Conservation (phyloP, 1,140 invertebrate genomes). For the Drosophila kanapiae region DNA sequence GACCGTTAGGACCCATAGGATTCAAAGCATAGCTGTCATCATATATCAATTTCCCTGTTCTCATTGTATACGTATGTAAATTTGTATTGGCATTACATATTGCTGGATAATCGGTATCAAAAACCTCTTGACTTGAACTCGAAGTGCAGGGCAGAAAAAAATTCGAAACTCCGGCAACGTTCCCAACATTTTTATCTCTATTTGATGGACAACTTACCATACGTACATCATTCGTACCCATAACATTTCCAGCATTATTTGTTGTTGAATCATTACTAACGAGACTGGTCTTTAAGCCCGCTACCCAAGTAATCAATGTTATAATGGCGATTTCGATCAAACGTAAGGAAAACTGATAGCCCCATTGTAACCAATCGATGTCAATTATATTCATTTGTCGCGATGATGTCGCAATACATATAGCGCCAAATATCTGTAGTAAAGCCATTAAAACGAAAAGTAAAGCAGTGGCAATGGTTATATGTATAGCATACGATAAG, state of each 20-base stretch:
- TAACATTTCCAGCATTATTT: conserved; percentile 30
- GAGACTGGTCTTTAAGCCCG: conserved; percentile 88
- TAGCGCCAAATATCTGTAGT: conserved; percentile 92
- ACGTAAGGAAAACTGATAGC: conserved; percentile 93
- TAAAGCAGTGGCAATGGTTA: conserved; percentile 93
- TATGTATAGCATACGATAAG: conserved; percentile 92
- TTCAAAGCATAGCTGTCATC: conserved; percentile 86
- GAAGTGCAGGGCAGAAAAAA: conserved; percentile 91
- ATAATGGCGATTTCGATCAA: conserved; percentile 94
- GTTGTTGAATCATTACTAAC: conserved; percentile 38
- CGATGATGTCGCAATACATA: conserved; percentile 85
- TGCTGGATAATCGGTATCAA: conserved; percentile 92
- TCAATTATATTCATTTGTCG: conserved; percentile 68
- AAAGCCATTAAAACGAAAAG: conserved; percentile 92
- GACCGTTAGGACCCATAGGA: conserved; percentile 41
- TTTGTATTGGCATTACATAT: conserved; percentile 94
- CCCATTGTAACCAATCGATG: conserved; percentile 94
- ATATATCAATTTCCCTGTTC: conserved; percentile 91
- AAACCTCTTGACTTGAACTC: conserved; percentile 92
- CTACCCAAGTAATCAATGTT: conserved; percentile 92
- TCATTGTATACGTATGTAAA: conserved; percentile 92
- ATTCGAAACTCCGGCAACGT: conserved; percentile 86
- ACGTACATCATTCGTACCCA: conserved; percentile 12
- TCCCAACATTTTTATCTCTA: conserved; percentile 86
- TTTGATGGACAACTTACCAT: conserved; percentile 28